A percentile compares a stretch with the other conserved stretches of the same genome.
Conservation (phyloP, 2,888 invertebrate species). For the Beris chalybata region DNA sequence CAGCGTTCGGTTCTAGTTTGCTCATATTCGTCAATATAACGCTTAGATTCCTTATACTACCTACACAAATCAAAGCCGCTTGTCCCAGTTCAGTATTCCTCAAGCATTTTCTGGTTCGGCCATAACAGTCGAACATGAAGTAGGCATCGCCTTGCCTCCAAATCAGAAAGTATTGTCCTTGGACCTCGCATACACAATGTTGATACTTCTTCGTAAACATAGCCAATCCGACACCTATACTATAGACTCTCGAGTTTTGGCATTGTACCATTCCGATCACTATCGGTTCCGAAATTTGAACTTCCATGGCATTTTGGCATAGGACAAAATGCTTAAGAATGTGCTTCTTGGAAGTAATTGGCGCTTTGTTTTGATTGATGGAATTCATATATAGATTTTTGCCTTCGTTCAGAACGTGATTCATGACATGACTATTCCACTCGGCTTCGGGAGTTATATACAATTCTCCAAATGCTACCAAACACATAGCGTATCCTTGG, state of each 20-base stretch:
- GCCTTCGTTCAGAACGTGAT: slow-evolving; percentile 48
- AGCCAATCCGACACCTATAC: background rate
- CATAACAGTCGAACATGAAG: slow-evolving; percentile 51
- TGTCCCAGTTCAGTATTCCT: slow-evolving; percentile 43
- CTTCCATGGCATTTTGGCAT: slow-evolving; percentile 46
- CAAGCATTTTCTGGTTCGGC: slow-evolving; percentile 44
- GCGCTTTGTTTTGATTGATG: slow-evolving; percentile 40
- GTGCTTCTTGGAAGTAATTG: slow-evolving; percentile 41
- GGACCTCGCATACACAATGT: slow-evolving; percentile 44
- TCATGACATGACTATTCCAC: slow-evolving; percentile 47
- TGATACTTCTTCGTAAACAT: slow-evolving; percentile 46
- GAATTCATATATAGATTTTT: slow-evolving; percentile 44
- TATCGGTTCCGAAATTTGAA: slow-evolving; percentile 44
- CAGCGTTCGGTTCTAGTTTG: slow-evolving; percentile 41
- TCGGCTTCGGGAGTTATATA: slow-evolving; percentile 47
- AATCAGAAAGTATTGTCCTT: slow-evolving; percentile 47
- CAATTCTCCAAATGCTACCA: slow-evolving; percentile 49
- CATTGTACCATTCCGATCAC: slow-evolving; percentile 36
- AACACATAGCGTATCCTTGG: slow-evolving; percentile 45
- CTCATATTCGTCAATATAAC: slow-evolving; percentile 47
- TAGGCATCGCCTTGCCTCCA: slow-evolving; percentile 48
- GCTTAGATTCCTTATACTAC: slow-evolving; percentile 47
- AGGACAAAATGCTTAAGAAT: slow-evolving; percentile 48
- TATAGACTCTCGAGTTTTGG: background rate
- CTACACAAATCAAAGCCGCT: slow-evolving; percentile 47